Percentiles rank a stretch among this genome's conserved stretches.
Conservation (phyloP, 2,888 invertebrate species). For the Metellina segmentata region DNA sequence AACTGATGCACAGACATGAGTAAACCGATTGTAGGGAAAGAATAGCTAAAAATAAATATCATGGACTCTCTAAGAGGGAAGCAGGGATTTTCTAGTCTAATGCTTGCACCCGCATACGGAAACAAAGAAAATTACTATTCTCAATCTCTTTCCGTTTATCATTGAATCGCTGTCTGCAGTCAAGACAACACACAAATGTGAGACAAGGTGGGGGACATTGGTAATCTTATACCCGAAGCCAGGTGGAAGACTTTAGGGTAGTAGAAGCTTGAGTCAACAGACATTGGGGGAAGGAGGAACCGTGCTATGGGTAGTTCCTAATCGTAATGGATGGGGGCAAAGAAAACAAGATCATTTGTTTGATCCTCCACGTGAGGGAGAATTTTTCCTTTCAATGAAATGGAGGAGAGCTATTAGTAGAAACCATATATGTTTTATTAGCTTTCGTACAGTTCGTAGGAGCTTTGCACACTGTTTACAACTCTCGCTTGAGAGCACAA, state of each 20-base stretch:
- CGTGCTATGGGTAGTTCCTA: background rate
- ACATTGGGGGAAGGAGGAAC: background rate
- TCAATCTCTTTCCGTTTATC: background rate
- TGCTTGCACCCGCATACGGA: background rate
- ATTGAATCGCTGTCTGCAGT: background rate
- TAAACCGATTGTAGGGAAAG: background rate
- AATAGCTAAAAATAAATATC: background rate
- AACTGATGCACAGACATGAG: background rate
- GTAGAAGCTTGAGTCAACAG: slow-evolving; percentile 12
- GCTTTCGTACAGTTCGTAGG: too few species aligned
- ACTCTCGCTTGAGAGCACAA: too few species aligned
- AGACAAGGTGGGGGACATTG: background rate
- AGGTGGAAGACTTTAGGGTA: slow-evolving; percentile 28
- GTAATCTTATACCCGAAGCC: slow-evolving; percentile 7
- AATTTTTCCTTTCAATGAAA: too few species aligned
- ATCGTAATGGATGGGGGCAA: background rate
- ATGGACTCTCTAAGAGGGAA: background rate
- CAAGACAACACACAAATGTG: background rate
- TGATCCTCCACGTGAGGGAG: background rate
- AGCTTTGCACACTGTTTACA: too few species aligned
- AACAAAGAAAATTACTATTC: background rate
- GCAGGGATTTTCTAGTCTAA: background rate
- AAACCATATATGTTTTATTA: too few species aligned
- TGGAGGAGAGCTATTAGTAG: too few species aligned
- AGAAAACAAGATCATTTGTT: background rate